phyloP scores from a whole-genome alignment of 2,797 vertebrate genomes.

The Rhinatrema bivittatum region DNA sequence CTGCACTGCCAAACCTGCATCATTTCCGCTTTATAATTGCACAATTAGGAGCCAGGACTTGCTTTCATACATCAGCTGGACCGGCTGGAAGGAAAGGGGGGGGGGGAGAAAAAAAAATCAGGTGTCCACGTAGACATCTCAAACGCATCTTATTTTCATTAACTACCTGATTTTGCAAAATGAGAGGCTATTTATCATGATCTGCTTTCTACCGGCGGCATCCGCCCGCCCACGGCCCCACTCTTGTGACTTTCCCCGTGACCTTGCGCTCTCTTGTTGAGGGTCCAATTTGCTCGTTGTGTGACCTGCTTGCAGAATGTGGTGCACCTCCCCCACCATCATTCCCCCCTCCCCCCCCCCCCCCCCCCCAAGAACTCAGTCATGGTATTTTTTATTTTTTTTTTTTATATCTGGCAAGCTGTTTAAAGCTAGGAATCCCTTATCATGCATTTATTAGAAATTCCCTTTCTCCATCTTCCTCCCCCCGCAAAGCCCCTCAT shows the following conservation, averaged over 20 bases:
- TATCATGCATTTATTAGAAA: constrained; percentile 82
- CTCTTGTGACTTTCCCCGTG: constrained; percentile 79
- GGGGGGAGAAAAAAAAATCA: constrained; percentile 50
- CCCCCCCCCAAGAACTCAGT: no score
- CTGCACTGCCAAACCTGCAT: constrained; percentile 71
- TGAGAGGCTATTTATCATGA: constrained; percentile 93
- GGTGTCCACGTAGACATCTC: constrained; percentile 63
- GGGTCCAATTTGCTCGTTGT: constrained; percentile 89
- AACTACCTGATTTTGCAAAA: constrained; percentile 90
- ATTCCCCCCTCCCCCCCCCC: constrained; percentile 49
- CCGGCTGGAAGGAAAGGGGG: constrained; percentile 51
- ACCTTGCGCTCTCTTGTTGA: constrained; percentile 79
- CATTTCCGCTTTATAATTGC: constrained; percentile 96
- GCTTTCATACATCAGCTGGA: constrained; percentile 94
- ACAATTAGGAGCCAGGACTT: constrained; percentile 92
- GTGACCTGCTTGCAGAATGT: constrained; percentile 90
- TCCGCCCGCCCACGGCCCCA: constrained; percentile 64
- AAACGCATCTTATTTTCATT: constrained; percentile 80
- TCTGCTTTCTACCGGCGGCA: constrained; percentile 83
- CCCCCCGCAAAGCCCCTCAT: constrained; percentile 30
- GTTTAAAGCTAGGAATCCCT: constrained; percentile 78
- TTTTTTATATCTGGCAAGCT: constrained; percentile 69
- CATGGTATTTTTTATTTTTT: no score
- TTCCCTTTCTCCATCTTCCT: constrained; percentile 61
- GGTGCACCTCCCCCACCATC: constrained; percentile 57